Evolutionary conservation across 92 coral and sea anemone species (phyloP), one percentile per base, ranked within the genome.

Genomic region (Epizoanthus stellaris): DNA sequence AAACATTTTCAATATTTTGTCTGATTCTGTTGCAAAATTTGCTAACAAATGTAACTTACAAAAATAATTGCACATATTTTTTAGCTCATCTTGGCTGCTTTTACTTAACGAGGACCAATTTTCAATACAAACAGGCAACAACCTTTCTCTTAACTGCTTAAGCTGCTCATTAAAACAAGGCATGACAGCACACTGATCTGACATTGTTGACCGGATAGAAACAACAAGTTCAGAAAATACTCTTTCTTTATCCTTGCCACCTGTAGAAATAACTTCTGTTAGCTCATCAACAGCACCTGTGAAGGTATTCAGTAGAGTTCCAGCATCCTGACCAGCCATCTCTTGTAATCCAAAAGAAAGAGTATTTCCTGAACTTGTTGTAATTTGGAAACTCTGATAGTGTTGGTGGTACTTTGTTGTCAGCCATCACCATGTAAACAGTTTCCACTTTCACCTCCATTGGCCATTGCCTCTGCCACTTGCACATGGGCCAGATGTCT

Each of bases 321-420:
- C 63, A 53, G 80, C 62, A 12, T 74, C 80, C 64, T 73, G 63
- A 10, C 79, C 80, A 19, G 80, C 80, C 80, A 74, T 74, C n/a
- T 74, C 80, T 9, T 74, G 80, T 6, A 74, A 74, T 10, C 80
- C 80, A 54, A 74, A 74, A 74, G 80, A 73, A 47, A 73, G 79
- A 54, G 64, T 74, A 49, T 74, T 74, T 3, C 80, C 64, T 53
- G 80, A 74, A 74, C 80, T 73, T 49, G 77, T 74, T 74, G 80
- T 74, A 74, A 74, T 25, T 20, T 74, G 63, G 45, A 74, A 74
- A 21, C 80, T 74, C 14, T 74, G 80, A 21, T 53, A 74, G 6
- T 74, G 80, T 0, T 64, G 63, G 64, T 74, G 80, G 64, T 74
- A 74, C 43, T 74, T 74, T 16, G 80, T 74, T 25, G 80, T 74